phyloP scores from a whole-genome alignment of 2,797 vertebrate genomes.

The Pipistrellus nathusii region DNA sequence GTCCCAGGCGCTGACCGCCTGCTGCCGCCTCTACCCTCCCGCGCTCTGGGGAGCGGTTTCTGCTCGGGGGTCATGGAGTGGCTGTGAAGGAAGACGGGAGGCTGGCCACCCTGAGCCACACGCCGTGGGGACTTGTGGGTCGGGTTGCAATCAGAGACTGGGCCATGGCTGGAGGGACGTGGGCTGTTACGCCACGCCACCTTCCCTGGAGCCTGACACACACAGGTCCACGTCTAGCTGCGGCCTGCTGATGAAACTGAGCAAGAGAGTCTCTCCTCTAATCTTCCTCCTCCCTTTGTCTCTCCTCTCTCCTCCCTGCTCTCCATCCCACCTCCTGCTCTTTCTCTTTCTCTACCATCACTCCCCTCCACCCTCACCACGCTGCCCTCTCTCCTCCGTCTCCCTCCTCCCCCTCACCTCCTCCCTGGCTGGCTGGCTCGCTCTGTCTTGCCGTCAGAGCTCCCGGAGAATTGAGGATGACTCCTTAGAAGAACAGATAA shows the following conservation, averaged over 20 bases:
- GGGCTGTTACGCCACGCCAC: fast-evolving
- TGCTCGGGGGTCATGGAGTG: too few relatives aligned
- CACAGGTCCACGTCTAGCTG: neutral
- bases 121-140: neutral
- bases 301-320: neutral
- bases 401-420: too few relatives aligned
- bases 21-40: neutral
- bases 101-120: neutral
- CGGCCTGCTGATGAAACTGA: conserved; percentile 64
- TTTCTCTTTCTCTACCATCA: neutral
- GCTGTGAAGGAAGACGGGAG: neutral
- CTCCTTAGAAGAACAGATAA: conserved; percentile 96
- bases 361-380: neutral
- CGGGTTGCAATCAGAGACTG: fast-evolving
- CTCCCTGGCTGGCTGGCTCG: neutral
- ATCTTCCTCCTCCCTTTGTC: neutral
- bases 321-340: too few relatives aligned
- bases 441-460: conserved; percentile 87
- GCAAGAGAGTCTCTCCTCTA: conserved; percentile 45
- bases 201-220: neutral
- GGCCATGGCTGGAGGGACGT: fast-evolving
- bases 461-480: conserved; percentile 96
- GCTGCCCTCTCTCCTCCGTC: neutral
- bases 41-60: neutral
- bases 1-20: neutral